Conservation (phyloP, 2,888 invertebrate genomes). For the Clistopyga incitator region DNA sequence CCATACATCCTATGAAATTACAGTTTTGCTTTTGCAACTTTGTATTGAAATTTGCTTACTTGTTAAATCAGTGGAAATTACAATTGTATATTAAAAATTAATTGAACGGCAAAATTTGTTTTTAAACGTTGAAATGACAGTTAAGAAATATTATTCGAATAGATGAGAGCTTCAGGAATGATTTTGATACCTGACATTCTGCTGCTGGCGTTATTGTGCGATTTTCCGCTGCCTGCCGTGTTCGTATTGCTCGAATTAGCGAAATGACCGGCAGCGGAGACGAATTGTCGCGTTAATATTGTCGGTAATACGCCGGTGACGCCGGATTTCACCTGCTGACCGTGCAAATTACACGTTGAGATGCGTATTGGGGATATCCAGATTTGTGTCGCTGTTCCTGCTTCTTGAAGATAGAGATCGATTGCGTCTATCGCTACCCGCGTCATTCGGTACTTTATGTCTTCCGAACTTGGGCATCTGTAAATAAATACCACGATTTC, state of each 20-base stretch:
- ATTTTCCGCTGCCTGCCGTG: constrained; percentile 87
- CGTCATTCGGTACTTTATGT: constrained; percentile 96
- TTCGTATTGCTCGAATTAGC: constrained; percentile 88
- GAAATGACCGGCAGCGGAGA: constrained; percentile 86
- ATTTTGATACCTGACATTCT: constrained; percentile 78
- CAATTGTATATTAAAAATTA: neutral
- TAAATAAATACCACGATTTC: constrained; percentile 8
- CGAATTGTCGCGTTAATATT: constrained; percentile 89
- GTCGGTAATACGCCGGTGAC: constrained; percentile 94
- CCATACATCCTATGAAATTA: too few relatives aligned
- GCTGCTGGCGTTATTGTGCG: constrained; percentile 86
- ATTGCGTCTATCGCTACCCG: constrained; percentile 95
- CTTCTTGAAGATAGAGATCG: constrained; percentile 96
- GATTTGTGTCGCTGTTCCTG: constrained; percentile 93
- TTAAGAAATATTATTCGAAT: neutral
- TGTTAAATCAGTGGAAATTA: too few relatives aligned
- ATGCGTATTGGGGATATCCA: constrained; percentile 95
- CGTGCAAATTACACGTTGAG: constrained; percentile 97
- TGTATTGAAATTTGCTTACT: too few relatives aligned
- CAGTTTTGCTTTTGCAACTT: too few relatives aligned
- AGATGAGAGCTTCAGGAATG: neutral
- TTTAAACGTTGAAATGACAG: neutral
- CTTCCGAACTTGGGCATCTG: constrained; percentile 82
- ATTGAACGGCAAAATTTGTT: neutral
- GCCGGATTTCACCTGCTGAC: constrained; percentile 95